phyloP scores from a whole-genome alignment of 2,113 vertebrate species.

The Octodon degus region DNA sequence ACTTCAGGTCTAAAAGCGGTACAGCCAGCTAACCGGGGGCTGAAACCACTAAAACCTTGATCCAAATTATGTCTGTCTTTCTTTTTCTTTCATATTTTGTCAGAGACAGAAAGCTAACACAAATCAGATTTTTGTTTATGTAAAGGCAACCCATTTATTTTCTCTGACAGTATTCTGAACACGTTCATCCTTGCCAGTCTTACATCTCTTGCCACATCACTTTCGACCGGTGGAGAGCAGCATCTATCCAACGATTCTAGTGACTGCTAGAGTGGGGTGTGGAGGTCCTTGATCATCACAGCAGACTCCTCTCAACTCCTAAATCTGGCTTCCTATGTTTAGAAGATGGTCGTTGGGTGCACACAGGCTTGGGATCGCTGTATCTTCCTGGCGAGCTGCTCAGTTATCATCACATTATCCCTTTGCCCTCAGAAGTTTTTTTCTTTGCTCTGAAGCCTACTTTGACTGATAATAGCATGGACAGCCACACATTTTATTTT shows the following conservation, averaged over 20 bases:
- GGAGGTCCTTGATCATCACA: background rate
- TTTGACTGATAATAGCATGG: background rate
- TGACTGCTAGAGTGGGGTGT: background rate
- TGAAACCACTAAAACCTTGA: background rate
- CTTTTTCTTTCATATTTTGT: background rate
- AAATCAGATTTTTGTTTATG: background rate
- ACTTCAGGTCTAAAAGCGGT: background rate
- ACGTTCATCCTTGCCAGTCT: background rate
- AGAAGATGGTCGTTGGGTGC: background rate
- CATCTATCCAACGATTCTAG: background rate
- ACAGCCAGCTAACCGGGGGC: background rate
- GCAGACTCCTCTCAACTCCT: background rate
- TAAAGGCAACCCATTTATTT: background rate
- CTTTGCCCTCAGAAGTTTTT: background rate
- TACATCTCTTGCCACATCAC: background rate
- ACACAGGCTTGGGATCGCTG: background rate
- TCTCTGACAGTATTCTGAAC: background rate
- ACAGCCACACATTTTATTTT: background rate
- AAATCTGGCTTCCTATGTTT: background rate
- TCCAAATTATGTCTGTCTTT: background rate
- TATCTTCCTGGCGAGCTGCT: background rate
- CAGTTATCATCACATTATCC: background rate
- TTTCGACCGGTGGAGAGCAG: background rate
- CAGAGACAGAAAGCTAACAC: background rate
- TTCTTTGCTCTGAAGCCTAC: background rate